Base-by-base conservation (phyloP, 2,888 invertebrate species). In the Melikaiella ostensackeni region DNA sequence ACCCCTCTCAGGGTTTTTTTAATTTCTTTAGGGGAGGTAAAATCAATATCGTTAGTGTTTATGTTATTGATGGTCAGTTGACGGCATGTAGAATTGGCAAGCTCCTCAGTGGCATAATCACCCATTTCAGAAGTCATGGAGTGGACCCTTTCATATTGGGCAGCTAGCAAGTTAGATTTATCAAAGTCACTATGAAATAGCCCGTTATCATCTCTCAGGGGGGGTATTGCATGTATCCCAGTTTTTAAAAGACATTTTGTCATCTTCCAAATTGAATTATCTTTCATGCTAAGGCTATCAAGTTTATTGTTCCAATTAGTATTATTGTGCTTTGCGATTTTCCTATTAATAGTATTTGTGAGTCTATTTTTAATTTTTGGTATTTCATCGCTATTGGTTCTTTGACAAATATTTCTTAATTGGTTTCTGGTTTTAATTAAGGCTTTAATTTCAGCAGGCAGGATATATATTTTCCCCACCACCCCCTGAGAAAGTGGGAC, bases 121-220 rank as follows among this genome's bases (percentile, higher is more conserved):
- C 9, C 35, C 35, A 35, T 35, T 8, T 35, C 35, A 1, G 35
- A 9, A 9, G 35, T 59, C 8, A 81, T 76, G 50, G 74, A 76
- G 30, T 82, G 81, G 0, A 81, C 79, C 13, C 30, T 76, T 63
- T 82, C 79, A 24, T 82, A 80, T 6, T 76, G 77, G 21, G 77
- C 76, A 0, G 81, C 35, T 35, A 35, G 0, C 1, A 35, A 35
- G 9, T 35, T 35, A 1, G 35, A 35, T 35, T 35, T 35, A 35
- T 35, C 35, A 8, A 35, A 9, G 35, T 35, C 35, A 9, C 9
- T 35, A 35, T 35, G 9, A 35, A 35, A 8, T 9, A 35, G 8
- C 35, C 9, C 35, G 35, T 35, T 35, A 8, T 35, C 35, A 35
- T 35, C 35, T 9, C 35, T 35, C 9, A 9, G 9, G 9, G 35